These are phyloP conservation scores for Epinotia demarniana DNA, from an alignment of 2,888 invertebrate species.

Conservation along the genomic window DNA sequence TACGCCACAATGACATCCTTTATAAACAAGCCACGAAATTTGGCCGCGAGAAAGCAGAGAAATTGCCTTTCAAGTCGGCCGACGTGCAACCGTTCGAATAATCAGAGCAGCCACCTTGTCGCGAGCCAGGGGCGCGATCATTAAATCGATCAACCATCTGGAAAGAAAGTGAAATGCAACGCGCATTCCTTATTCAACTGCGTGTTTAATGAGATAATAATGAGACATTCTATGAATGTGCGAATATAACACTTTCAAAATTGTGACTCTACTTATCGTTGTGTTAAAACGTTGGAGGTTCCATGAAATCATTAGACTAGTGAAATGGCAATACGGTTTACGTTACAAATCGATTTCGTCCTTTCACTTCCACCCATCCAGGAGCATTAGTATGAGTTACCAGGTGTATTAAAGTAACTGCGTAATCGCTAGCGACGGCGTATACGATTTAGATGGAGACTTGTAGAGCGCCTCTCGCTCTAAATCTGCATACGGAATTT, in stretches of 20 bases:
- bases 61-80: constrained; percentile 49
- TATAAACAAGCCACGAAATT: constrained; percentile 44
- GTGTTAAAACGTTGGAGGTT: no score
- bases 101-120: constrained; percentile 55
- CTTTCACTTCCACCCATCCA: no score
- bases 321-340: no score
- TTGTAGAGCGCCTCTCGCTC: neutral
- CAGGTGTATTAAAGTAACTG: neutral
- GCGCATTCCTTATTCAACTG: constrained; percentile 23
- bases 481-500: no score
- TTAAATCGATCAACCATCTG: constrained; percentile 52
- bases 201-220: constrained; percentile 13
- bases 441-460: neutral
- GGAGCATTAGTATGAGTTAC: neutral
- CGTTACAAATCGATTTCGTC: no score
- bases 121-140: constrained; percentile 45
- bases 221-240: constrained; percentile 1
- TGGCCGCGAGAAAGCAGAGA: constrained; percentile 56
- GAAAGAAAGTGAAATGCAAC: constrained; percentile 37
- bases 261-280: neutral
- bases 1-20: constrained; percentile 24
- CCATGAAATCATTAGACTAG: no score
- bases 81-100: constrained; percentile 50
- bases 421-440: neutral
- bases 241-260: constrained; percentile 1